Evolutionary conservation across 2,797 vertebrate species (phyloP).

Genomic region (Myotis findleyi): DNA sequence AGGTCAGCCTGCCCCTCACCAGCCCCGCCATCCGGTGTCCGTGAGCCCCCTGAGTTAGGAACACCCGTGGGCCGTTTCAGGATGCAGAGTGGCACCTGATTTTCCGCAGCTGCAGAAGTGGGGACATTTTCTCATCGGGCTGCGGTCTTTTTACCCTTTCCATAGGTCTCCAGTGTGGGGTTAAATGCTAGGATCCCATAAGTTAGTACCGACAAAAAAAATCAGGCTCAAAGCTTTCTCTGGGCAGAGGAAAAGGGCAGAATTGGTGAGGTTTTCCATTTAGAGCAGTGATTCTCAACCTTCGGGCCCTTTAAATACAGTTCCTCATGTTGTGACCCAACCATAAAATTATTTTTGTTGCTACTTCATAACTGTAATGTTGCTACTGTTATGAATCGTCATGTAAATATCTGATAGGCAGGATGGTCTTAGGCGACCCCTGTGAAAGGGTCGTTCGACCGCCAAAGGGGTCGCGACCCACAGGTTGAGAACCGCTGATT

Average conservation of each 20-base stretch:
- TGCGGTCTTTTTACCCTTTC: background rate
- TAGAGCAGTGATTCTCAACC: too few species aligned
- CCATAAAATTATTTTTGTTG: too few species aligned
- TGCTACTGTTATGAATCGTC: too few species aligned
- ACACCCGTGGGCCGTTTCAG: too few species aligned
- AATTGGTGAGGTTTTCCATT: background rate
- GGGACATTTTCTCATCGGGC: background rate
- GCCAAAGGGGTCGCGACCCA: too few species aligned
- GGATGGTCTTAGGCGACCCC: too few species aligned
- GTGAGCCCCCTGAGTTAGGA: background rate
- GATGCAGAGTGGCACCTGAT: background rate
- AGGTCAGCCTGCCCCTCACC: background rate
- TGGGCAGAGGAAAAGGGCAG: background rate
- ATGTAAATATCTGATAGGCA: too few species aligned
- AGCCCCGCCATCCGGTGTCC: rapidly evolving
- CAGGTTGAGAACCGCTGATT: too few species aligned
- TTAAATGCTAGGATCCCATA: background rate
- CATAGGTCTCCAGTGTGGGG: background rate
- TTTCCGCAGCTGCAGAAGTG: background rate
- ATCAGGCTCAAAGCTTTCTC: background rate
- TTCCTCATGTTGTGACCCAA: too few species aligned
- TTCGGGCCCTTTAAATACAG: too few species aligned
- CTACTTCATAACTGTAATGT: too few species aligned
- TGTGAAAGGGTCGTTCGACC: too few species aligned
- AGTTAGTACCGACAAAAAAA: background rate